These are phyloP conservation scores for Himalopsyche japonica DNA, from an alignment of 2,888 invertebrate genomes.

Conservation along the genomic window DNA sequence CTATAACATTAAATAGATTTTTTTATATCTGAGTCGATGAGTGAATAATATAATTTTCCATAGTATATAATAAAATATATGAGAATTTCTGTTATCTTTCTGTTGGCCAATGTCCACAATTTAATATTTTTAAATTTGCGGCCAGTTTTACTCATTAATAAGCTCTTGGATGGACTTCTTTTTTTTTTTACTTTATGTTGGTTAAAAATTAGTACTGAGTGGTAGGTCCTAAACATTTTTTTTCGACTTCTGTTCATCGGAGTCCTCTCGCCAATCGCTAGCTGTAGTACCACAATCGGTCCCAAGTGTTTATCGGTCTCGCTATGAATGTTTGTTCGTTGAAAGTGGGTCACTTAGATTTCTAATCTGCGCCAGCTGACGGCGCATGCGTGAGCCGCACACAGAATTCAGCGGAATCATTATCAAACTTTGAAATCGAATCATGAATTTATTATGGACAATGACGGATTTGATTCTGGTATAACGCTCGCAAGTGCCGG, in stretches of 20 bases:
- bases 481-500: neutral
- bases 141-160: too few relatives aligned
- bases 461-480: neutral
- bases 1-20: too few relatives aligned
- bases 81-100: too few relatives aligned
- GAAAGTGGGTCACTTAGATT: neutral
- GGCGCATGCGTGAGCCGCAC: neutral
- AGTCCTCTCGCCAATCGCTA: neutral
- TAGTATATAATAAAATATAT: too few relatives aligned
- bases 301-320: neutral
- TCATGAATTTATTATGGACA: neutral
- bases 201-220: too few relatives aligned
- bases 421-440: neutral
- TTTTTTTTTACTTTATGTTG: too few relatives aligned
- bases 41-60: too few relatives aligned
- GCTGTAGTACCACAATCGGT: neutral
- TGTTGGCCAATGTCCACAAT: too few relatives aligned
- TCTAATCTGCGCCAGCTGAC: neutral
- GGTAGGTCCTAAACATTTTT: too few relatives aligned
- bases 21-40: too few relatives aligned
- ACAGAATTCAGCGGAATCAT: neutral
- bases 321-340: neutral
- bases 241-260: neutral
- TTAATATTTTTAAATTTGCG: too few relatives aligned
- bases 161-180: too few relatives aligned